These are phyloP conservation scores for Podotricha telesiphe DNA, from an alignment of 2,888 invertebrate genomes.

Conservation along the genomic window DNA sequence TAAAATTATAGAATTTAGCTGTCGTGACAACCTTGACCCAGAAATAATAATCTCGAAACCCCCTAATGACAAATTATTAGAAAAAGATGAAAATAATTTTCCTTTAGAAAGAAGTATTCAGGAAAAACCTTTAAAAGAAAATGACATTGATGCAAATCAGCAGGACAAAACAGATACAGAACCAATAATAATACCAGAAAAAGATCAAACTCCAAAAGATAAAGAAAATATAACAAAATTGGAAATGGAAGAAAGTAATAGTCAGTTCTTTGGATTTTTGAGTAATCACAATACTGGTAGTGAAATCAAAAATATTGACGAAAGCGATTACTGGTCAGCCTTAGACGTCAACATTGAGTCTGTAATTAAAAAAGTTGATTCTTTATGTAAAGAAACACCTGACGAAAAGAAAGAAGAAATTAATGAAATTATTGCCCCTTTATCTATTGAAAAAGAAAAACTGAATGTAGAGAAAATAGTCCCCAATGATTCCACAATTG, in stretches of 20 bases:
- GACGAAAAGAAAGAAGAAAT: constrained; percentile 51
- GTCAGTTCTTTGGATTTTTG: constrained; percentile 46
- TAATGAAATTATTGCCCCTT: constrained; percentile 10
- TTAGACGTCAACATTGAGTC: constrained; percentile 92
- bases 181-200: constrained; percentile 7
- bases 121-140: constrained; percentile 20
- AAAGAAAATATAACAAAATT: constrained; percentile 24
- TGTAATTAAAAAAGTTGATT: constrained; percentile 91
- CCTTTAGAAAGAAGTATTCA: constrained; percentile 17
- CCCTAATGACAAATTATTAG: constrained; percentile 18
- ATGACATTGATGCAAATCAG: constrained; percentile 14
- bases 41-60: constrained; percentile 24
- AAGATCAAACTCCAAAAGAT: constrained; percentile 11
- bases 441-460: constrained; percentile 24
- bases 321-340: constrained; percentile 90
- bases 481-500: constrained; percentile 20
- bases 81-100: constrained; percentile 29
- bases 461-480: constrained; percentile 14
- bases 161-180: constrained; percentile 20
- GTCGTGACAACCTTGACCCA: constrained; percentile 35
- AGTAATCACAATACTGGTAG: constrained; percentile 43
- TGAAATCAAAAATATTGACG: constrained; percentile 84
- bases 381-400: constrained; percentile 80
- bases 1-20: constrained; percentile 30
- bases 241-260: constrained; percentile 47